A percentile compares a stretch with the other conserved stretches of the same genome.
phyloP scores from a whole-genome alignment of 1,140 invertebrate species.

The Dolichoris vasculosae region DNA sequence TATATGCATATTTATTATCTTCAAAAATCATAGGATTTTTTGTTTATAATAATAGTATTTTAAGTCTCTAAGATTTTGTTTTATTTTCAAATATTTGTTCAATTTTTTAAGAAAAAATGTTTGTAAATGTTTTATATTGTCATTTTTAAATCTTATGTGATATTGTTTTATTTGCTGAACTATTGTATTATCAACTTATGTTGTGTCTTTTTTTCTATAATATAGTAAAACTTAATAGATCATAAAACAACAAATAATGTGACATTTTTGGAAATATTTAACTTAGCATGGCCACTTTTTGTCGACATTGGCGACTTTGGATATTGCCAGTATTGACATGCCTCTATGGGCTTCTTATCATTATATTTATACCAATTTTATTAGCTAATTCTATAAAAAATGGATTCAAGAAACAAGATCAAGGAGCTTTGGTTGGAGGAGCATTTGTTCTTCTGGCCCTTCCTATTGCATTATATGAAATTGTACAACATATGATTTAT shows the following conservation, averaged over 20 bases:
- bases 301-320: conserved; percentile 89
- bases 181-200: conserved; percentile 2
- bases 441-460: conserved; percentile 92
- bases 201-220: background rate
- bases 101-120: too few species aligned
- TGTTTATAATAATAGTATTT: too few species aligned
- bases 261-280: conserved; percentile 48
- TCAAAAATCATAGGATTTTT: too few species aligned
- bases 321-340: conserved; percentile 88
- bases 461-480: conserved; percentile 95
- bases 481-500: conserved; percentile 94
- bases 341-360: conserved; percentile 85
- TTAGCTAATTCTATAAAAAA: conserved; percentile 83
- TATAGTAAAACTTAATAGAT: background rate
- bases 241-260: conserved; percentile 55
- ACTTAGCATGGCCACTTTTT: conserved; percentile 72
- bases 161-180: background rate
- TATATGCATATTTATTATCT: too few species aligned
- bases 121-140: background rate
- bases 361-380: conserved; percentile 88
- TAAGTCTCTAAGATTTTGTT: too few species aligned
- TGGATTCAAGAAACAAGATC: conserved; percentile 83
- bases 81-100: too few species aligned
- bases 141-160: background rate
- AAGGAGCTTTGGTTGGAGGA: conserved; percentile 89